phyloP scores from a whole-genome alignment of 2,888 invertebrate genomes.

The Drosophila niveifrons region DNA sequence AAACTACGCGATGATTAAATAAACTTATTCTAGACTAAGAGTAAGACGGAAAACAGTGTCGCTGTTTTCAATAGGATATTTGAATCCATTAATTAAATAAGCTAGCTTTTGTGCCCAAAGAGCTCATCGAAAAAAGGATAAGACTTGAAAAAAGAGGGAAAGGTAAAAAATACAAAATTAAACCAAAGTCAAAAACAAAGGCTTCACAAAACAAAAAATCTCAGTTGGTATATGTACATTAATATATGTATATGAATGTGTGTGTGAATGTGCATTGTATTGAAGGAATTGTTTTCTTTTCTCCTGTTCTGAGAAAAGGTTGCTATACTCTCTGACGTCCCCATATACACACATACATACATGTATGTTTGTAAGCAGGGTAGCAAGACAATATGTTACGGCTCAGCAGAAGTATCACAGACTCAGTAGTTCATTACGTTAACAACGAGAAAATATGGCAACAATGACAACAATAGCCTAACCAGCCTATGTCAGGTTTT shows the following conservation, averaged over 20 bases:
- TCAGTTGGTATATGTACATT: constrained; percentile 16
- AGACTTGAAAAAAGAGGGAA: constrained; percentile 31
- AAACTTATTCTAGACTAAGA: too few species aligned
- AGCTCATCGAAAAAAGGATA: background rate
- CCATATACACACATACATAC: constrained; percentile 39
- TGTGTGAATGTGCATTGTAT: constrained; percentile 27
- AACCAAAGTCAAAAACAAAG: constrained; percentile 56
- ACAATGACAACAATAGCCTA: constrained; percentile 70
- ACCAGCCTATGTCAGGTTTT: constrained; percentile 30
- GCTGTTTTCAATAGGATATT: constrained; percentile 17
- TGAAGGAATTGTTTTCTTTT: constrained; percentile 60
- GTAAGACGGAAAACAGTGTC: too few species aligned
- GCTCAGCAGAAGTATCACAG: constrained; percentile 23
- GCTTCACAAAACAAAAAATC: constrained; percentile 26
- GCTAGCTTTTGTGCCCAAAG: constrained; percentile 33
- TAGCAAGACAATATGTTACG: constrained; percentile 33
- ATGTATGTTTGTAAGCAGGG: background rate
- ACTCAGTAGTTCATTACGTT: constrained; percentile 24
- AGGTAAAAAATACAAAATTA: constrained; percentile 61
- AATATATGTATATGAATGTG: background rate
- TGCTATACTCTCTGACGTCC: constrained; percentile 31
- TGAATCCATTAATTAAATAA: constrained; percentile 64
- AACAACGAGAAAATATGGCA: constrained; percentile 54
- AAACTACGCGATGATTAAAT: too few species aligned
- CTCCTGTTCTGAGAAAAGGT: constrained; percentile 58